Evolutionary conservation across 2,888 invertebrate species (phyloP), one percentile per base, ranked within the genome.

Genomic region (Plebejus melissa): DNA sequence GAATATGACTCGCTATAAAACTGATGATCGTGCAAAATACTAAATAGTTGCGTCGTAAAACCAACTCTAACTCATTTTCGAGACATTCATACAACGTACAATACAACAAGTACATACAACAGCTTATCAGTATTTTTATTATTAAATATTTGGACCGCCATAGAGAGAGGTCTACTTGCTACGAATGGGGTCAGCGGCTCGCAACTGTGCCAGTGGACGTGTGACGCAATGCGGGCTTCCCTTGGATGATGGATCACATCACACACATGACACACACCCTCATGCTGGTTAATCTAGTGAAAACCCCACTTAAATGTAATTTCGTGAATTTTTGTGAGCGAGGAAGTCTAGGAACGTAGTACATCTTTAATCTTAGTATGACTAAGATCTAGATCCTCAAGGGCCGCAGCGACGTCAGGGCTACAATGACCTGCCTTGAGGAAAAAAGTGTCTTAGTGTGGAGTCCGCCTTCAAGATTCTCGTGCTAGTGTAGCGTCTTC

Each of bases 161-260:
- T 60, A 22, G 28, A 60, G 7, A 60, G 22, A 58, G 22, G n/a
- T 58, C 58, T 58, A 22, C 28, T 60, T 28, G 11, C 11, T 60
- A 60, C 58, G 28, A 65, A 65, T 36, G 65, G 22, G 65, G 65
- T 65, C 65, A 65, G 65, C 28, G 32, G 65, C 32, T 65, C 32
- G 65, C 65, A 32, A 36, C 65, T 65, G 65, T 32, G 32, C 36
- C 65, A 65, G 32, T 65, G 32, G 32, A 65, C 16, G 65, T 36
- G 32, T 60, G 65, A 65, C 65, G 65, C 65, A 65, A 65, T 65
- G 65, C 28, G 60, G 60, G 60, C 65, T 65, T 32, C 32, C 65
- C 65, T 36, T 16, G 32, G 32, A 65, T 22, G 22, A 22, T 22
- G 22, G 22, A 22, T 22, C 22, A 22, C 22, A 22, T 65, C 60